phyloP scores from a whole-genome alignment of 2,888 invertebrate genomes.

The Cephus pulcher region DNA sequence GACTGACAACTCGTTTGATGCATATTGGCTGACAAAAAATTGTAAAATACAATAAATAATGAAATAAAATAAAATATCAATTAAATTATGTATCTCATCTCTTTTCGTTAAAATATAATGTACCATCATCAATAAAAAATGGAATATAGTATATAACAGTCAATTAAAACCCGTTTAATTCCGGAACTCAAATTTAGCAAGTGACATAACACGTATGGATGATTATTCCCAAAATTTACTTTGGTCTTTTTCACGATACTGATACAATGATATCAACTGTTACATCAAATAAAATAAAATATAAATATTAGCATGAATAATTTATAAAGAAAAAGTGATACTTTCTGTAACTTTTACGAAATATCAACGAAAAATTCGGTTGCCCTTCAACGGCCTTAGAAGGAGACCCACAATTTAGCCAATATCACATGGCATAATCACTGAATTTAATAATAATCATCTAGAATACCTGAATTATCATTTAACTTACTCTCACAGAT shows the following conservation, averaged over 20 bases:
- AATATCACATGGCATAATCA: not conserved
- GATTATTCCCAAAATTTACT: not conserved
- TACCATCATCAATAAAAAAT: not conserved
- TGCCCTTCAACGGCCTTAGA: constrained; percentile 41
- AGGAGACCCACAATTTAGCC: constrained; percentile 24
- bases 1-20: constrained; percentile 57
- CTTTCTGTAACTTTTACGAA: not conserved
- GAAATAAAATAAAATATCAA: not conserved
- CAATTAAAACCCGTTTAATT: constrained; percentile 49
- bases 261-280: not conserved
- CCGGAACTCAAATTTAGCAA: not conserved
- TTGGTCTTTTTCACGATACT: not conserved
- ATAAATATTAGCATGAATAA: not conserved
- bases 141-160: constrained; percentile 47
- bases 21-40: constrained; percentile 53
- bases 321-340: not conserved
- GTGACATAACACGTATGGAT: not conserved
- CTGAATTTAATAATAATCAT: not conserved
- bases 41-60: constrained; percentile 11
- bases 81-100: not conserved
- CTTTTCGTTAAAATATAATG: constrained; percentile 15
- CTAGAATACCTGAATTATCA: not conserved
- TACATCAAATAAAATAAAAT: not conserved
- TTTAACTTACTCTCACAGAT: constrained; percentile 64
- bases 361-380: not conserved